Evolutionary conservation across 2,113 vertebrate species (phyloP).

Genomic region (Corydoras sp.): DNA sequence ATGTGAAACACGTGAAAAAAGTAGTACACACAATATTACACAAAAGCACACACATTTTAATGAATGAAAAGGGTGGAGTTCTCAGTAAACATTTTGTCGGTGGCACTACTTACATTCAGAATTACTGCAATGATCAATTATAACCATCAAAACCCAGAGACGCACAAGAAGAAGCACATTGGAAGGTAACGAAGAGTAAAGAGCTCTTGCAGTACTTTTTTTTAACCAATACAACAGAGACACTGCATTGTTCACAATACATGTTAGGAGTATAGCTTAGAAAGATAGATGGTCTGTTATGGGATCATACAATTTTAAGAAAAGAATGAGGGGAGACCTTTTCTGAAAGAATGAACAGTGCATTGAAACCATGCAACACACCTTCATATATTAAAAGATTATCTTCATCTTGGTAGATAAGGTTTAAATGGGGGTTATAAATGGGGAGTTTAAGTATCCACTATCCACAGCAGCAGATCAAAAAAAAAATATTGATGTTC

Average conservation of each 20-base stretch:
- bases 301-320: too few relatives aligned
- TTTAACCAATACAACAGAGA: conserved; percentile 62
- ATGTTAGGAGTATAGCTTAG: conserved; percentile 58
- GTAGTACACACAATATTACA: conserved; percentile 24
- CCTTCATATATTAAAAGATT: conserved; percentile 8
- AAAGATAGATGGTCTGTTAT: too few relatives aligned
- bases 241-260: conserved; percentile 65
- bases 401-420: conserved; percentile 4
- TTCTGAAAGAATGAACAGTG: conserved; percentile 22
- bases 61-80: conserved; percentile 70
- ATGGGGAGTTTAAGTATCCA: conserved; percentile 33
- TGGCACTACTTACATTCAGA: conserved; percentile 75
- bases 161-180: conserved; percentile 52
- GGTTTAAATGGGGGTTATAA: conserved; percentile 23
- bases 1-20: background rate
- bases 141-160: conserved; percentile 62
- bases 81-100: conserved; percentile 73
- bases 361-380: conserved; percentile 34
- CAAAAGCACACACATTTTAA: conserved; percentile 75
- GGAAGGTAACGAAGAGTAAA: conserved; percentile 51
- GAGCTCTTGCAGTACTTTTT: conserved; percentile 49
- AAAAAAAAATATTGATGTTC: background rate
- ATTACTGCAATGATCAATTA: conserved; percentile 64
- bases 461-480: conserved; percentile 36
- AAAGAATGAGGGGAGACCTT: conserved; percentile 22